Evolutionary conservation across 2,113 vertebrate genomes (phyloP), one percentile per base, ranked within the genome.

Genomic region (Eretmodus cyanostictus): DNA sequence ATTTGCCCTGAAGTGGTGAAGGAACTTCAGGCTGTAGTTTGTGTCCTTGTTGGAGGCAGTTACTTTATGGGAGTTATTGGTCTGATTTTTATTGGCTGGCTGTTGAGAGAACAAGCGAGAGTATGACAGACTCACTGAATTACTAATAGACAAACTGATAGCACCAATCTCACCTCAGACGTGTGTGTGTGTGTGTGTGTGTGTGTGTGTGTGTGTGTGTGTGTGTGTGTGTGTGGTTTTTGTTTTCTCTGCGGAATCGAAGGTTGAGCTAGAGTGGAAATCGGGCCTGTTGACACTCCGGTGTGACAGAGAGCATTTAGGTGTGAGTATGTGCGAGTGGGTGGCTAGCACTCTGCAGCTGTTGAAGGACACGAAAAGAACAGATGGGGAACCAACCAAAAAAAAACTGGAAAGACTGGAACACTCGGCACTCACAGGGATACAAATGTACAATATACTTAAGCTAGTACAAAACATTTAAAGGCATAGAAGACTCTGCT

Each of bases 331-430:
- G 85, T 45, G 84, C 5, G 63, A 88, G 89, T 86, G 84, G 89
- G 90, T 11, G 59, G 86, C 79, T 36, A 47, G 83, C 87, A 57
- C 82, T 55, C 59, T 89, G 89, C 92, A 94, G 91, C 93, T 93
- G 93, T 87, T 93, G 93, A 92, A 89, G 85, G 92, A 92, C 90
- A 87, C 7, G 73, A 68, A 51, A 22, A 57, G 84, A 92, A 89
- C 94, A 95, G 93, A 95, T 94, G 93, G 87, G 34, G 31, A 55
- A 12, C 29, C 31, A 57, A n/a, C 6, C 19, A 34, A 53, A 80
- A 82, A 73, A 17, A 71, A 71, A 27, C 3, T 42, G 9, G 4
- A 83, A 38, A 82, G 2, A 7, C n/a, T 61, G 66, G 88, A 57
- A 80, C 47, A 80, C 40, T 89, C 17, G 42, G 53, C 57, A 86